Percentiles rank a stretch among this genome's conserved stretches.
phyloP scores from a whole-genome alignment of 2,113 vertebrate genomes.

The Oreochromis spilurus region DNA sequence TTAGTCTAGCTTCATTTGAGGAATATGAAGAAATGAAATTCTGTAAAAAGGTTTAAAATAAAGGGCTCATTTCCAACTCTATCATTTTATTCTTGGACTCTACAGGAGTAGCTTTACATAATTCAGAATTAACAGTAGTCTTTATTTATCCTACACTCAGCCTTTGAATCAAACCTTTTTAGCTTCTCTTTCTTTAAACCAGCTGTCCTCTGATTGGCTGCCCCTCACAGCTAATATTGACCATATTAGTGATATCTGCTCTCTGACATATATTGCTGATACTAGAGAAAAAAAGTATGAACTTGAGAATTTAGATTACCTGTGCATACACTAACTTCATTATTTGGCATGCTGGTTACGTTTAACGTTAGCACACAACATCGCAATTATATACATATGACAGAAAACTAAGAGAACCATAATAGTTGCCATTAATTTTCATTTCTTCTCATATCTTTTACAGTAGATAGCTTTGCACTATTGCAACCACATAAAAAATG shows the following conservation, averaged over 20 bases:
- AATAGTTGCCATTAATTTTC: not conserved
- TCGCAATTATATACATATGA: not conserved
- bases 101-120: not conserved
- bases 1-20: not conserved
- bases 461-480: not conserved
- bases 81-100: not conserved
- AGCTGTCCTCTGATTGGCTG: not conserved
- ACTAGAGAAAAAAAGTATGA: accelerated
- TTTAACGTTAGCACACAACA: accelerated
- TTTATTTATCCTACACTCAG: not conserved
- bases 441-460: not conserved
- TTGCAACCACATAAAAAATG: not conserved
- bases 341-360: not conserved
- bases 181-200: not conserved
- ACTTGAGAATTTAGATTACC: not conserved
- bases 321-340: not conserved
- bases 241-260: not conserved
- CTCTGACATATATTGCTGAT: not conserved
- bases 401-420: not conserved
- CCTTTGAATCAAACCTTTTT: not conserved
- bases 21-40: not conserved
- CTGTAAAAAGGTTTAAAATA: not conserved
- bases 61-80: not conserved
- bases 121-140: not conserved
- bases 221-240: not conserved